A percentile compares a stretch with the other conserved stretches of the same genome.
phyloP scores from a whole-genome alignment of 2,888 invertebrate species.

The Papilio protenor region DNA sequence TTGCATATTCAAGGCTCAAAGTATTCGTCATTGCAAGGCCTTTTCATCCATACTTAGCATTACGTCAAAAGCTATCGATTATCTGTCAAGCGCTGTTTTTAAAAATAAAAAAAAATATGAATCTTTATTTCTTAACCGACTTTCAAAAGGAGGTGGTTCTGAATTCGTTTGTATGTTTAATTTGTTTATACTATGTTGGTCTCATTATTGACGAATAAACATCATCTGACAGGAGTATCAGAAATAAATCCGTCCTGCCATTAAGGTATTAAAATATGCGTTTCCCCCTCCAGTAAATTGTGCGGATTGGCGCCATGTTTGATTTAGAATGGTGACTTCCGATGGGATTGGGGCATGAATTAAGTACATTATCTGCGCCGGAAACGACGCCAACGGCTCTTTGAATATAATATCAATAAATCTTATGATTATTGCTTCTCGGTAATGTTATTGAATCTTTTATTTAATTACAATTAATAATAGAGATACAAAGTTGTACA shows the following conservation, averaged over 20 bases:
- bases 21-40: too few species aligned
- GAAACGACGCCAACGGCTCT: conserved; percentile 65
- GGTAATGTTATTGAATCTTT: conserved; percentile 30
- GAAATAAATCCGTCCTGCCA: conserved; percentile 55
- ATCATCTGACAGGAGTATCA: conserved; percentile 6
- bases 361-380: conserved; percentile 68
- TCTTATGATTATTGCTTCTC: conserved; percentile 55
- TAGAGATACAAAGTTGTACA: background rate
- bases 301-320: conserved; percentile 72
- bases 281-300: conserved; percentile 61
- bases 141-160: too few species aligned
- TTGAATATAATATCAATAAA: conserved; percentile 73
- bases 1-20: too few species aligned
- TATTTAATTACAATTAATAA: background rate
- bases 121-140: too few species aligned
- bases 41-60: too few species aligned
- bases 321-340: conserved; percentile 82
- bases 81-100: too few species aligned
- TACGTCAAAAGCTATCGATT: too few species aligned
- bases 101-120: too few species aligned
- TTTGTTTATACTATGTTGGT: background rate
- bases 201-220: background rate
- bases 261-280: conserved; percentile 76
- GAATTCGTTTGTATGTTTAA: background rate
- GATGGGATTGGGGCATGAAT: conserved; percentile 68